Evolutionary conservation across 1,140 invertebrate species (phyloP), one percentile per base, ranked within the genome.

Genomic region (Trichonephila clavata): DNA sequence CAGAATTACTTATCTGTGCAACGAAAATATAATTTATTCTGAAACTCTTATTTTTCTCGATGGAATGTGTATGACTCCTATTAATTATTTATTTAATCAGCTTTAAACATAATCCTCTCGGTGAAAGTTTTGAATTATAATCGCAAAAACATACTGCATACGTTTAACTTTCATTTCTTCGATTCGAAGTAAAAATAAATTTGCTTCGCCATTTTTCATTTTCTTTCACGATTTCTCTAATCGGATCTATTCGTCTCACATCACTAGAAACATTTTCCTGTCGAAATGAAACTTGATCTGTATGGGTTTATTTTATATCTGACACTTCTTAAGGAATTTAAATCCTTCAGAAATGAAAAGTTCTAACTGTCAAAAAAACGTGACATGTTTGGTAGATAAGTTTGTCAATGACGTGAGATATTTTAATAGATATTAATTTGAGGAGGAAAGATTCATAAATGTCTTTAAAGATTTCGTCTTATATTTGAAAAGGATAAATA

Each of bases 51-150:
- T 77, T 39, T 77, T 39, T 32, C 71, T 18, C 6, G 32, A 32
- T 18, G 27, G 32, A 18, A 39, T 32, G 71, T 18, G 71, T 18
- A 77, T 20, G 27, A 39, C 2, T 20, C 7, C 32, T 7, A 39
- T 77, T 77, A 39, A 77, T 77, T 77, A 27, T 77, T 77, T 77
- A 39, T 77, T 77, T 77, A 39, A 77, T 77, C 71, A 77, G 71
- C 71, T 77, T 77, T 77, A 39, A 77, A 24, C 18, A 77, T 77
- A 77, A 77, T 77, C 71, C 3, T 20, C 27, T 16, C 18, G 27
- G 71, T 77, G 71, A 77, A 77, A 77, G 71, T 77, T 39, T 18
- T 16, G 18, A 39, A 6, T 18, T 5, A 32, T 0, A 32, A 39
- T 39, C 27, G 1, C 5, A 39, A 18, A 77, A 32, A 77, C 10